phyloP scores from a whole-genome alignment of 2,888 invertebrate genomes.

The Augiades crinisus region DNA sequence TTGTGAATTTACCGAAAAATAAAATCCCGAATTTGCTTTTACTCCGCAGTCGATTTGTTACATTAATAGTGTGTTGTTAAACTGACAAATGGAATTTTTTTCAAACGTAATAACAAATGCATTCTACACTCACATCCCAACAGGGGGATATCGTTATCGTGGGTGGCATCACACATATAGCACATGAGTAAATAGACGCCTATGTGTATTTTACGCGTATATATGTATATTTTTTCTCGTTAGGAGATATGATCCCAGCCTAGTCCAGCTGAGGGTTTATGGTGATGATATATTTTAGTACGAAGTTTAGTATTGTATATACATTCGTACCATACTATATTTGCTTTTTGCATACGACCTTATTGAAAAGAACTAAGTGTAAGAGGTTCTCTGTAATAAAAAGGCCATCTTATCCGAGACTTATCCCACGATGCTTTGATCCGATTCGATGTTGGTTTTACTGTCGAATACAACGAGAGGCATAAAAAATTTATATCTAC shows the following conservation, averaged over 20 bases:
- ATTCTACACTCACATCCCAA: too few species aligned
- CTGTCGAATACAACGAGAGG: conserved; percentile 16
- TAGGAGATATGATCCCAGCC: too few species aligned
- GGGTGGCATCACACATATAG: too few species aligned
- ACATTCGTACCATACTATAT: not conserved
- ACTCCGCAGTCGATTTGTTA: not conserved
- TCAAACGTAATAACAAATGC: too few species aligned
- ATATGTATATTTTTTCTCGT: too few species aligned
- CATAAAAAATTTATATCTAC: conserved; percentile 16
- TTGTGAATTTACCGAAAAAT: not conserved
- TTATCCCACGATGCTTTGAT: conserved; percentile 13
- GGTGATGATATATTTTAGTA: too few species aligned
- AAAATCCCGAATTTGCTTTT: not conserved
- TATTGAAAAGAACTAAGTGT: conserved; percentile 19
- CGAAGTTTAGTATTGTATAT: not conserved
- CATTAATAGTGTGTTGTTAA: too few species aligned
- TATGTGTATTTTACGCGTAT: too few species aligned
- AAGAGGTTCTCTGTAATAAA: conserved; percentile 11
- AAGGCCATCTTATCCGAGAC: conserved; percentile 1
- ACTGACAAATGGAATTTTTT: too few species aligned
- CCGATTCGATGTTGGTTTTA: conserved; percentile 19
- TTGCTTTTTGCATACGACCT: conserved; percentile 14
- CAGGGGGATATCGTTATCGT: too few species aligned
- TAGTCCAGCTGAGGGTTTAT: too few species aligned
- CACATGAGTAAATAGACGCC: too few species aligned